phyloP scores from a whole-genome alignment of 2,888 invertebrate species.

The Drosophila dives region DNA sequence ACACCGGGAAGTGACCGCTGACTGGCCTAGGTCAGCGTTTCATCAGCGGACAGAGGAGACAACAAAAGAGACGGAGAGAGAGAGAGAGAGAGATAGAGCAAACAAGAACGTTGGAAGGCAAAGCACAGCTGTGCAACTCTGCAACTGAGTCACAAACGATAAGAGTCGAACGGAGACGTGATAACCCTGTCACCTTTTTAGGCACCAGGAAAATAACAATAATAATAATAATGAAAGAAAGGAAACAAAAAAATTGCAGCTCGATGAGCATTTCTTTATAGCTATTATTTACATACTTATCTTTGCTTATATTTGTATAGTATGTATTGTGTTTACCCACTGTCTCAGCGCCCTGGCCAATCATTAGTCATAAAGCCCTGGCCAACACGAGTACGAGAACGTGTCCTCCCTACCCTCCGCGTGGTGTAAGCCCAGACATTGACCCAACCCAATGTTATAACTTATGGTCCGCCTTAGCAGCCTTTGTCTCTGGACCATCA shows the following conservation, averaged over 20 bases:
- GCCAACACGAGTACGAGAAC: not conserved
- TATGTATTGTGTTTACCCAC: not conserved
- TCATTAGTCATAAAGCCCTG: slow-evolving; percentile 41
- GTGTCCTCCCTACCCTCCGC: slow-evolving; percentile 3
- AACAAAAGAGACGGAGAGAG: not conserved
- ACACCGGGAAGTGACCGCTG: slow-evolving; percentile 56
- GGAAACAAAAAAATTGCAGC: not conserved
- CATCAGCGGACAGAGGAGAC: not conserved
- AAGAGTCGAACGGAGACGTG: slow-evolving; percentile 15
- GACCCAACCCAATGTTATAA: slow-evolving; percentile 21
- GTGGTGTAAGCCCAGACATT: slow-evolving; percentile 24
- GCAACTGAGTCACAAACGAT: slow-evolving; percentile 45
- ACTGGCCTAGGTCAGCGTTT: slow-evolving; percentile 59
- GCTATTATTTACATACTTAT: slow-evolving; percentile 3
- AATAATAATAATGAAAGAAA: not conserved
- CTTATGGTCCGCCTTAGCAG: not conserved
- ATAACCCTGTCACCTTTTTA: slow-evolving; percentile 49
- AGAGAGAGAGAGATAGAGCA: not conserved
- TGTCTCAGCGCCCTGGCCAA: slow-evolving; percentile 15
- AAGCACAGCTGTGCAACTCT: not conserved
- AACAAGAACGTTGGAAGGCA: not conserved
- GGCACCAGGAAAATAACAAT: slow-evolving; percentile 7
- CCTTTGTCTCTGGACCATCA: slow-evolving; percentile 36
- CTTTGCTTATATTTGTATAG: not conserved
- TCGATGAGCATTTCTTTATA: slow-evolving; percentile 19